Conservation (phyloP, 2,797 vertebrate genomes). For the Typhlichthys eigenmanni region DNA sequence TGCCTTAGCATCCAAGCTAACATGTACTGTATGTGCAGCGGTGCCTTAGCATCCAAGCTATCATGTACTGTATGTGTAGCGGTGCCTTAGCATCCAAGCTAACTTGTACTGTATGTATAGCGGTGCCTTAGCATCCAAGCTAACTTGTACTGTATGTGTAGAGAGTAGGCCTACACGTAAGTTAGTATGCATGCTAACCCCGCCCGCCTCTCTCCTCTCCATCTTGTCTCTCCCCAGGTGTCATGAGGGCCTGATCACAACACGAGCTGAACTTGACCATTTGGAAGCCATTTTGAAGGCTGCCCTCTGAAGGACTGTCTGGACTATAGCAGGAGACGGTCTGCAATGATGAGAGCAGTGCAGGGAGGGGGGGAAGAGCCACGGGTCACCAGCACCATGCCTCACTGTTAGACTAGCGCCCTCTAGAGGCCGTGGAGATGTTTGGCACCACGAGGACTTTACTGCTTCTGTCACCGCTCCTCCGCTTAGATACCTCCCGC, state of each 20-base stretch:
- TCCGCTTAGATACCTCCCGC: slow-evolving; percentile 20
- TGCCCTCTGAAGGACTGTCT: slow-evolving; percentile 54
- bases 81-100: background rate
- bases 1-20: slow-evolving; percentile 15
- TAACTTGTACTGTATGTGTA: too few relatives aligned
- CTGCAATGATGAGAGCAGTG: slow-evolving; percentile 21
- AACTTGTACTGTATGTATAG: too few relatives aligned
- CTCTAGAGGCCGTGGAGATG: background rate
- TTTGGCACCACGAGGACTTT: slow-evolving; percentile 5
- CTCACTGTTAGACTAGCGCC: background rate
- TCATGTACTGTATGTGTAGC: background rate
- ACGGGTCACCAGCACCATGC: slow-evolving; percentile 9
- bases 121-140: background rate
- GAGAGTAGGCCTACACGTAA: background rate
- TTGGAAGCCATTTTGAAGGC: slow-evolving; percentile 67
- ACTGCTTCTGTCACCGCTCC: slow-evolving; percentile 21
- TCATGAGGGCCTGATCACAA: slow-evolving; percentile 80
- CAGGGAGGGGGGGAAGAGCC: slow-evolving; percentile 3
- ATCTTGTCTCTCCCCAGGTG: slow-evolving; percentile 61
- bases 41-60: too few relatives aligned
- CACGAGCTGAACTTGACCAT: slow-evolving; percentile 70
- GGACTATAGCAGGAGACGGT: slow-evolving; percentile 38
- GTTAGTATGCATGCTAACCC: slow-evolving; percentile 14
- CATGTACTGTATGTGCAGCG: background rate
- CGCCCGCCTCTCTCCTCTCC: background rate